These are phyloP conservation scores for Aculops lycopersici DNA, from an alignment of 1,140 invertebrate species.

Conservation along the genomic window DNA sequence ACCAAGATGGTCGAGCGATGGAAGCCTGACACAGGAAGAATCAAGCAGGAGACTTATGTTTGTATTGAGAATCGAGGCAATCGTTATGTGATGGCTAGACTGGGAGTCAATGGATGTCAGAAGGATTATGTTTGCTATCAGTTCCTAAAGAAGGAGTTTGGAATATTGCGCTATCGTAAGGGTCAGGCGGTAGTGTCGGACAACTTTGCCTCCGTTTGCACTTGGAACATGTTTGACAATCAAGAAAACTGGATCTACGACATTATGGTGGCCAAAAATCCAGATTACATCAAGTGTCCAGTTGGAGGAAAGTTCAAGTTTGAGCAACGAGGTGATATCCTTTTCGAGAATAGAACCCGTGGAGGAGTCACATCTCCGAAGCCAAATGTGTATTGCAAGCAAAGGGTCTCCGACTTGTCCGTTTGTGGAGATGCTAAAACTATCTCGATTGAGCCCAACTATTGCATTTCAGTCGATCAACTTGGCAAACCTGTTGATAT, in stretches of 20 bases:
- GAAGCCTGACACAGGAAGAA: slow-evolving; percentile 59
- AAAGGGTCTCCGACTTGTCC: slow-evolving; percentile 73
- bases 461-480: slow-evolving; percentile 78
- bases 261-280: slow-evolving; percentile 53
- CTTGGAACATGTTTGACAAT: slow-evolving; percentile 64
- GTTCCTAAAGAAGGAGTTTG: slow-evolving; percentile 74
- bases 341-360: slow-evolving; percentile 61
- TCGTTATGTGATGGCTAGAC: slow-evolving; percentile 66
- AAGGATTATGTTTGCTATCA: slow-evolving; percentile 91
- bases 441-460: slow-evolving; percentile 65
- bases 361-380: slow-evolving; percentile 75
- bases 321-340: slow-evolving; percentile 48
- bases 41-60: slow-evolving; percentile 61
- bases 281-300: slow-evolving; percentile 64
- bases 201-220: slow-evolving; percentile 62
- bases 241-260: slow-evolving; percentile 55
- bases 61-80: slow-evolving; percentile 49
- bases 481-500: slow-evolving; percentile 65
- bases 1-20: slow-evolving; percentile 82
- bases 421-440: slow-evolving; percentile 80
- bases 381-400: slow-evolving; percentile 63
- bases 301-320: slow-evolving; percentile 85
- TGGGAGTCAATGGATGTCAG: slow-evolving; percentile 85
- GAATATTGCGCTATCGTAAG: slow-evolving; percentile 65
- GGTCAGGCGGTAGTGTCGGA: slow-evolving; percentile 54